Evolutionary conservation across 2,797 vertebrate species (phyloP).

Genomic region (Danio tinwini): DNA sequence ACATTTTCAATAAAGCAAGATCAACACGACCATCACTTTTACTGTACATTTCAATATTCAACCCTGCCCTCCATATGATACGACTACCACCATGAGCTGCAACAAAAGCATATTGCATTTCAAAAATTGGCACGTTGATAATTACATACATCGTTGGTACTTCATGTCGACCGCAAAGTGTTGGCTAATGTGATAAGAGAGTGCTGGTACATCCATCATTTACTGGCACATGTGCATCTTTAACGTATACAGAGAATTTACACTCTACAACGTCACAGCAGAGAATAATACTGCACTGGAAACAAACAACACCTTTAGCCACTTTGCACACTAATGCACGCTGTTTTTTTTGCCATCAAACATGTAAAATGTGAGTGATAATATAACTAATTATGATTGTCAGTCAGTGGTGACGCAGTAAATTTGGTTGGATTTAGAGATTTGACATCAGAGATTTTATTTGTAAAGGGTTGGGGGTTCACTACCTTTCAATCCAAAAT

Average conservation of each 20-base stretch:
- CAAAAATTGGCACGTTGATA: conserved; percentile 18
- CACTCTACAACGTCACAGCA: conserved; percentile 20
- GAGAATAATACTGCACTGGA: conserved; percentile 23
- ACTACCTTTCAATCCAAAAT: conserved; percentile 1
- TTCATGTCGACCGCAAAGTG: conserved; percentile 22
- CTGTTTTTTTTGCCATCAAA: not conserved
- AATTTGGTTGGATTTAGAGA: conserved; percentile 51
- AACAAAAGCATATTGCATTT: conserved; percentile 54
- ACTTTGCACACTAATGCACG: conserved; percentile 1
- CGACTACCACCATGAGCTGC: conserved; percentile 30
- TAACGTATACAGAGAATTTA: not conserved
- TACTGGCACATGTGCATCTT: conserved; percentile 23
- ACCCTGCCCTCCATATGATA: conserved; percentile 3
- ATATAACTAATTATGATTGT: conserved; percentile 72
- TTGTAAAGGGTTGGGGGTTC: conserved; percentile 56
- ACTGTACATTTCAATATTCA: conserved; percentile 6
- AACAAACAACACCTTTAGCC: conserved; percentile 24
- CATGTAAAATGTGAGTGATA: not conserved
- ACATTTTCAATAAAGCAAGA: conserved; percentile 1
- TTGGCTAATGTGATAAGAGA: conserved; percentile 24
- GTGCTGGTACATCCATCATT: conserved; percentile 36
- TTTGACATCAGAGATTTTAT: conserved; percentile 58
- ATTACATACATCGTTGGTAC: conserved; percentile 28
- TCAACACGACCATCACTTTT: conserved; percentile 15
- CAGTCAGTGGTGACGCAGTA: conserved; percentile 62